Base-by-base conservation (phyloP, 2,797 vertebrate species). In the Labroides dimidiatus region DNA sequence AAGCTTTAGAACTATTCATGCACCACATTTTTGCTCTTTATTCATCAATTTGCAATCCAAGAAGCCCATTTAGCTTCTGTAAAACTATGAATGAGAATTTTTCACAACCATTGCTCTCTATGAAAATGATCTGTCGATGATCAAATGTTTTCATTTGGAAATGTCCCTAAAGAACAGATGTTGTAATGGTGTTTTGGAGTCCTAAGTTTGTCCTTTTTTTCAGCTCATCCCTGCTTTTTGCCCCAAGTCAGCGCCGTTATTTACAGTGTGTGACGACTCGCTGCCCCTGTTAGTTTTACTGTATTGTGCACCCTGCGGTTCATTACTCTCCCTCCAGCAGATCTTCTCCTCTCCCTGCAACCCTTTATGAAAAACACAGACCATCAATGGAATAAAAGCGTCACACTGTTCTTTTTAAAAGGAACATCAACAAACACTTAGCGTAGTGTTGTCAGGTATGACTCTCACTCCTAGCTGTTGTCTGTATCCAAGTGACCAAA, bases 301-400 rank as follows among this genome's bases (percentile, higher is more conserved):
- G 52, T 78, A 66, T 75, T 60, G 58, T 74, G 56, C 53, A 47
- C 62, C 43, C 48, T 47, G 76, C 21, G 42, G 74, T 78, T 78
- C 62, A 77, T 78, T 69, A 80, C 61, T 50, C 67, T 56, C 21
- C 41, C 69, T 76, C 69, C 75, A 86, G 48, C 60, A 42, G 39
- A 75, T 59, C 41, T 21, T 24, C 8, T 33, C 30, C 30, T 33
- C 4, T 33, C 30, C 30, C 30, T 33, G 30, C 7, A 33, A 7
- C 8, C 30, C 37, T 56, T 73, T 81, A 59, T 71, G n/a, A 20
- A 59, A 71, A 69, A 50, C 39, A 60, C 47, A 39, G 55, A 62
- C 61, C 59, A 23, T 53, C 51, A 69, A 55, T 43, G 39, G 66
- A 65, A 43, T 10, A 23, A 54, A 57, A 54, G 16, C 27, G 30